These are phyloP conservation scores for Phenganax subtilis DNA, from an alignment of 92 coral and sea anemone species.

Conservation along the genomic window DNA sequence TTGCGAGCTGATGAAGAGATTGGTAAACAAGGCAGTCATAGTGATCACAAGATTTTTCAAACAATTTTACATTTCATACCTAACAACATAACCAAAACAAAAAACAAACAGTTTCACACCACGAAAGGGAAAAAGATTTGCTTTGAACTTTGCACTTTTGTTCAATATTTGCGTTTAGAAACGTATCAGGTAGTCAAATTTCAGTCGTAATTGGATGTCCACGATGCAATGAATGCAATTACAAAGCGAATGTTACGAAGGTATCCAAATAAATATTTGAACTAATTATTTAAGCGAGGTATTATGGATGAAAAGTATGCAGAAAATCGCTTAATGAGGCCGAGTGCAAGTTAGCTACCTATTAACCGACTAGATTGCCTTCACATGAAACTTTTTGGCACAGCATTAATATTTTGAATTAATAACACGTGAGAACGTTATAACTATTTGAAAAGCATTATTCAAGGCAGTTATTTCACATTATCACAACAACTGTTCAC, in stretches of 20 bases:
- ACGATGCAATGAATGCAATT: constrained; percentile 7
- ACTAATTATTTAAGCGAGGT: constrained; percentile 18
- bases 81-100: not conserved
- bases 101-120: not conserved
- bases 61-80: not conserved
- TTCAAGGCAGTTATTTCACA: constrained; percentile 17
- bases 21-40: constrained; percentile 30
- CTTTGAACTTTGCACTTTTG: not conserved
- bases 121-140: not conserved
- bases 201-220: not conserved
- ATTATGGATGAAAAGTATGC: constrained; percentile 27
- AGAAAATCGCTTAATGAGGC: constrained; percentile 26
- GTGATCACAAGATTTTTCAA: not conserved
- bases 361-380: constrained; percentile 10
- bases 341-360: not conserved
- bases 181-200: not conserved
- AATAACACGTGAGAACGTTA: constrained; percentile 1
- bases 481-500: not conserved
- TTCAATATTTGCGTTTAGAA: not conserved
- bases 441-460: constrained; percentile 6
- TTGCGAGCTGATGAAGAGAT: constrained; percentile 18
- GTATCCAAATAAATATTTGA: constrained; percentile 14
- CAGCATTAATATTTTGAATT: constrained; percentile 5
- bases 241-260: not conserved
- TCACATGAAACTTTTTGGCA: not conserved